Conservation (phyloP, 2,888 invertebrate genomes). For the Eilema depressum region DNA sequence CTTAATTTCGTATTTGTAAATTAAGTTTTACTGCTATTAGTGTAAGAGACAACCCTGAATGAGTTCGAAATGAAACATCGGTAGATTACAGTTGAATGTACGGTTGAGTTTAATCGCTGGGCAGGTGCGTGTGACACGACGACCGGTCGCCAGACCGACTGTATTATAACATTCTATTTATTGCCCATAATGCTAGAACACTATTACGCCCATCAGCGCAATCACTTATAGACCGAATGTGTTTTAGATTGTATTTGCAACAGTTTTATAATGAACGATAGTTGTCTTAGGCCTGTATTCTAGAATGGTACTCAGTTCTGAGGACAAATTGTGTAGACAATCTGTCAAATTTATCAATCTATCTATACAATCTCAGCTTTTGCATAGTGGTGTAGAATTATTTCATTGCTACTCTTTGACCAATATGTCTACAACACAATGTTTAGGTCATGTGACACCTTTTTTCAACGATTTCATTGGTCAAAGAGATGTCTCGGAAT, state of each 20-base stretch:
- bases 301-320: too few relatives aligned
- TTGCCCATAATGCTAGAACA: conserved; percentile 57
- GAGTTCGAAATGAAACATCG: conserved; percentile 64
- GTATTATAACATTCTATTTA: conserved; percentile 63
- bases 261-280: neutral
- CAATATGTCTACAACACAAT: too few relatives aligned
- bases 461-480: too few relatives aligned
- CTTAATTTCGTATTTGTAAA: too few relatives aligned
- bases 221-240: conserved; percentile 29
- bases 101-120: conserved; percentile 73
- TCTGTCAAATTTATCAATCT: too few relatives aligned
- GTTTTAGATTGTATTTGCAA: neutral
- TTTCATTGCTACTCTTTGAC: too few relatives aligned
- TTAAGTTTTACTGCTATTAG: neutral
- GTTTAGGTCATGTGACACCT: too few relatives aligned
- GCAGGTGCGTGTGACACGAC: conserved; percentile 76
- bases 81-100: conserved; percentile 62
- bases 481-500: too few relatives aligned
- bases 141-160: conserved; percentile 31
- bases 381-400: too few relatives aligned
- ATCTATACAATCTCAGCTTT: too few relatives aligned
- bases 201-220: conserved; percentile 22
- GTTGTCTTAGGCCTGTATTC: too few relatives aligned
- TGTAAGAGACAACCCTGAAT: conserved; percentile 52
- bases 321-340: too few relatives aligned